Conservation (phyloP, 2,113 vertebrate species). For the Ornithorhynchus anatinus region DNA sequence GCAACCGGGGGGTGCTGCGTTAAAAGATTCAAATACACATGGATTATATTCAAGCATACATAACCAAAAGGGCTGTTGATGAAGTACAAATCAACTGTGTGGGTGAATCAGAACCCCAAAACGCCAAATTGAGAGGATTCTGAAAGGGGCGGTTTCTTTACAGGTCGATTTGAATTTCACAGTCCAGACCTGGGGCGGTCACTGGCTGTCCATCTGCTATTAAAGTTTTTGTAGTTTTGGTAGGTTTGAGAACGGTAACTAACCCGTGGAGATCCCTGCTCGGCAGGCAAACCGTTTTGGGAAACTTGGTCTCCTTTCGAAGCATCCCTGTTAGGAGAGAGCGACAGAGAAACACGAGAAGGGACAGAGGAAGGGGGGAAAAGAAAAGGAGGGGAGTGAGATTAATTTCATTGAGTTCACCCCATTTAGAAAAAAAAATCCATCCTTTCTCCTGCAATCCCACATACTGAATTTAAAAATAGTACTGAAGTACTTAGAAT, state of each 20-base stretch:
- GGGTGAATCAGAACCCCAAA: constrained; percentile 62
- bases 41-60: constrained; percentile 64
- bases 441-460: not conserved
- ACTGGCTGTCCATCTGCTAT: constrained; percentile 84
- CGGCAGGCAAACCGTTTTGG: constrained; percentile 88
- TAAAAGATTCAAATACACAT: constrained; percentile 68
- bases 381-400: not conserved
- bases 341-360: not conserved
- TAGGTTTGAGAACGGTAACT: constrained; percentile 97
- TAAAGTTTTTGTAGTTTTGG: constrained; percentile 95
- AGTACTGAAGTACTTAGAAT: too few relatives aligned
- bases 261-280: constrained; percentile 94
- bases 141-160: constrained; percentile 62
- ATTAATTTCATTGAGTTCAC: not conserved
- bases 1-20: constrained; percentile 63
- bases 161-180: constrained; percentile 64
- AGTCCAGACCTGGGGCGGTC: constrained; percentile 79
- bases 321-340: constrained; percentile 71
- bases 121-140: constrained; percentile 64
- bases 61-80: constrained; percentile 61
- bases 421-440: too few relatives aligned
- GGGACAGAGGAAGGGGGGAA: not conserved
- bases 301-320: constrained; percentile 84
- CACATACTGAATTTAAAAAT: not conserved
- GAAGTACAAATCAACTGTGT: constrained; percentile 69